Conservation (phyloP, 2,113 vertebrate species). For the Oreotragus oreotragus region DNA sequence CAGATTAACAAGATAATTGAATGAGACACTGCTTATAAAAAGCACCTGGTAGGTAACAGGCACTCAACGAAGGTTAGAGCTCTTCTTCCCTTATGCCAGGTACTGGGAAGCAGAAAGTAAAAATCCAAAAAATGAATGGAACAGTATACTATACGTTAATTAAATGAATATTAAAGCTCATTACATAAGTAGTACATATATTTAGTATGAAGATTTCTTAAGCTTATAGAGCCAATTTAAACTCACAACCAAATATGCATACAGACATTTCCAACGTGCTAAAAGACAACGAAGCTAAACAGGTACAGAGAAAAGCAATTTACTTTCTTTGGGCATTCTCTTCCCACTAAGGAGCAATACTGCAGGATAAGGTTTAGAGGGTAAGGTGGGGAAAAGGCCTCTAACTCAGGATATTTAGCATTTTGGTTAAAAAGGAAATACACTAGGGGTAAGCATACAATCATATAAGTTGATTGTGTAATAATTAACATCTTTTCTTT, state of each 20-base stretch:
- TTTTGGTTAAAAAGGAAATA: neutral
- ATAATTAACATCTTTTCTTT: neutral
- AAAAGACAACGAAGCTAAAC: neutral
- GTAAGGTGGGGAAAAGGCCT: neutral
- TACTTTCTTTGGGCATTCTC: neutral
- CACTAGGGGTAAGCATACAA: neutral
- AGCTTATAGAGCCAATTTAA: neutral
- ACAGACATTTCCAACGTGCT: neutral
- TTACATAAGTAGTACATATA: neutral
- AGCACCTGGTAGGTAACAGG: neutral
- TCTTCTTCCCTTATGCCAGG: neutral
- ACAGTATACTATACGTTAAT: neutral
- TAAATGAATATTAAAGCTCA: slow-evolving; percentile 17
- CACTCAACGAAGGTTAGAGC: neutral
- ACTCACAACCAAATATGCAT: neutral
- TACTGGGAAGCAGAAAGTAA: neutral
- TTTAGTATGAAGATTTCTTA: neutral
- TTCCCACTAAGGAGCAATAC: neutral
- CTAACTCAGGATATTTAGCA: neutral
- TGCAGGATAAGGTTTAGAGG: neutral
- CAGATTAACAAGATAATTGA: neutral
- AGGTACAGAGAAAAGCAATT: neutral
- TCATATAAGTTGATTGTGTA: neutral
- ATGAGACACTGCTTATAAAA: neutral
- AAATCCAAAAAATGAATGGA: neutral